These are phyloP conservation scores for Cordilura impudica DNA, from an alignment of 2,888 invertebrate genomes.

Conservation along the genomic window DNA sequence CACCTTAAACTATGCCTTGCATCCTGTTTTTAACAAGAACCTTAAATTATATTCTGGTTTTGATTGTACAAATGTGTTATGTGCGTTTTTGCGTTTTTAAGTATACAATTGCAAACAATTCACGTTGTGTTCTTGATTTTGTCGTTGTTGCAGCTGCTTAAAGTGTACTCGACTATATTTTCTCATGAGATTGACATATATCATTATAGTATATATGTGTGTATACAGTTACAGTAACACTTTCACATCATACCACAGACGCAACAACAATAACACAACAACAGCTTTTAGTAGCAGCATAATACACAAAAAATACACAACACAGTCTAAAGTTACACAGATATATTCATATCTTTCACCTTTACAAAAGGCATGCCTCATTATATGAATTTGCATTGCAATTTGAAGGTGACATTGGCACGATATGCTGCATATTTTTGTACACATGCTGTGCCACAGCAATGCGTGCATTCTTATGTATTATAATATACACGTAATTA, in stretches of 20 bases:
- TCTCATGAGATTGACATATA: constrained; percentile 54
- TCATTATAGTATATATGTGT: too few relatives aligned
- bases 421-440: constrained; percentile 36
- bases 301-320: constrained; percentile 1
- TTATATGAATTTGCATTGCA: constrained; percentile 10
- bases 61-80: too few relatives aligned
- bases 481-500: constrained; percentile 32
- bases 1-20: not conserved
- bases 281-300: not conserved
- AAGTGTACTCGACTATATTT: not conserved
- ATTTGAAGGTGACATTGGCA: constrained; percentile 57
- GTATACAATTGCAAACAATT: not conserved
- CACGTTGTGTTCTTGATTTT: not conserved
- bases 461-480: not conserved
- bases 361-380: constrained; percentile 32
- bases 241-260: constrained; percentile 3
- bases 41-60: not conserved
- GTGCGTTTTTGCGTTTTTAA: not conserved
- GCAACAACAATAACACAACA: not conserved
- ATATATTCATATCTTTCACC: constrained; percentile 9
- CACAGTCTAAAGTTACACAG: constrained; percentile 10
- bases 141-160: not conserved
- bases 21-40: not conserved
- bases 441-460: constrained; percentile 23
- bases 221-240: constrained; percentile 38